Conservation (phyloP, 2,113 vertebrate species). For the Oreochromis tanganicae region DNA sequence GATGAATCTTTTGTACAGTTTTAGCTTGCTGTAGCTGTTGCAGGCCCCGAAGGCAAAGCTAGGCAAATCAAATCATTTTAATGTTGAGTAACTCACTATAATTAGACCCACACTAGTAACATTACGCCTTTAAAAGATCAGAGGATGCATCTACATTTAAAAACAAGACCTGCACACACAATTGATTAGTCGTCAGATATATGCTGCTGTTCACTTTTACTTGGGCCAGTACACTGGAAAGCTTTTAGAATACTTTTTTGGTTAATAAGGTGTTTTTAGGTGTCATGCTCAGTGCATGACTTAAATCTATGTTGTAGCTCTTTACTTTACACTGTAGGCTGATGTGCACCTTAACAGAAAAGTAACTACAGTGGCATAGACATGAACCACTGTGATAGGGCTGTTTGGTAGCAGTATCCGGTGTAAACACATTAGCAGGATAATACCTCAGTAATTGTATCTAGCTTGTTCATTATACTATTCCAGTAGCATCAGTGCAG, state of each 20-base stretch:
- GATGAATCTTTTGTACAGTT: background rate
- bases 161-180: background rate
- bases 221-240: background rate
- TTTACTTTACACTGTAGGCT: background rate
- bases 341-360: background rate
- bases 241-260: background rate
- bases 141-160: background rate
- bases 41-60: background rate
- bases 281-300: background rate
- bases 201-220: background rate
- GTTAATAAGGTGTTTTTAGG: background rate
- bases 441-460: background rate
- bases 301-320: background rate
- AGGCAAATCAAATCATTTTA: background rate
- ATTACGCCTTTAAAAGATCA: background rate
- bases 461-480: background rate
- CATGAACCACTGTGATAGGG: background rate
- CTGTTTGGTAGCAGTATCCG: background rate
- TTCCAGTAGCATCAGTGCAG: background rate
- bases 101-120: background rate
- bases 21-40: background rate
- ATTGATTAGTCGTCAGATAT: background rate
- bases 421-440: background rate
- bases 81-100: background rate
- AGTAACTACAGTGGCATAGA: background rate